Evolutionary conservation across 1,140 invertebrate genomes (phyloP).

Genomic region (Acromyrmex heyeri): DNA sequence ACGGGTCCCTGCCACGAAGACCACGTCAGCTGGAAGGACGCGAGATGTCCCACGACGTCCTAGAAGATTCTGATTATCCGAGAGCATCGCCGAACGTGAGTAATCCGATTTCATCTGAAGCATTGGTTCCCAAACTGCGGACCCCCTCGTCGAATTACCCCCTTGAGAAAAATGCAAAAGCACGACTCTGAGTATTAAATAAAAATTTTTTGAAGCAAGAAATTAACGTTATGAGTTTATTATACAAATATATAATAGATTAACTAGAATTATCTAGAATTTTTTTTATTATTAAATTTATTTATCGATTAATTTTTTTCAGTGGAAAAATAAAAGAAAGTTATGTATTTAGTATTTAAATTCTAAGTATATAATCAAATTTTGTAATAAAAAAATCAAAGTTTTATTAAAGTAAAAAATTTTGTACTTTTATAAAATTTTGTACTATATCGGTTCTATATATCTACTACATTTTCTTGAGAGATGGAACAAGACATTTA

Average conservation of each 20-base stretch:
- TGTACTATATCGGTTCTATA: neutral
- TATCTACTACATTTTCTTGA: neutral
- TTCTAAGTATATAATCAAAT: neutral
- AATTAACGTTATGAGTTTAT: neutral
- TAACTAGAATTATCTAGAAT: neutral
- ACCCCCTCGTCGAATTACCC: neutral
- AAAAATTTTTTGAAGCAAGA: neutral
- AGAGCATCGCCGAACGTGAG: constrained; percentile 81
- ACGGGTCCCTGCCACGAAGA: constrained; percentile 81
- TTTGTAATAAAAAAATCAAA: neutral
- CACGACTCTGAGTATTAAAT: neutral
- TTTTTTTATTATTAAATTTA: neutral
- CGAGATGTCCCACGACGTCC: constrained; percentile 78
- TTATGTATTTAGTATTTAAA: neutral
- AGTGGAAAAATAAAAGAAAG: neutral
- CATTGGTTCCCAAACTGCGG: constrained; percentile 16
- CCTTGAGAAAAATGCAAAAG: neutral
- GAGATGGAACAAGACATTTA: neutral
- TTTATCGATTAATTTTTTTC: neutral
- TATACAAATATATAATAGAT: neutral
- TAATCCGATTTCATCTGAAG: constrained; percentile 62
- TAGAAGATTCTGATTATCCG: constrained; percentile 81
- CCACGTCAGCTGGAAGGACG: constrained; percentile 79
- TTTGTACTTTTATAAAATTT: neutral
- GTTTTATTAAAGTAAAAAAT: neutral